phyloP scores from a whole-genome alignment of 2,888 invertebrate species.

The Caradrina clavipalpis region DNA sequence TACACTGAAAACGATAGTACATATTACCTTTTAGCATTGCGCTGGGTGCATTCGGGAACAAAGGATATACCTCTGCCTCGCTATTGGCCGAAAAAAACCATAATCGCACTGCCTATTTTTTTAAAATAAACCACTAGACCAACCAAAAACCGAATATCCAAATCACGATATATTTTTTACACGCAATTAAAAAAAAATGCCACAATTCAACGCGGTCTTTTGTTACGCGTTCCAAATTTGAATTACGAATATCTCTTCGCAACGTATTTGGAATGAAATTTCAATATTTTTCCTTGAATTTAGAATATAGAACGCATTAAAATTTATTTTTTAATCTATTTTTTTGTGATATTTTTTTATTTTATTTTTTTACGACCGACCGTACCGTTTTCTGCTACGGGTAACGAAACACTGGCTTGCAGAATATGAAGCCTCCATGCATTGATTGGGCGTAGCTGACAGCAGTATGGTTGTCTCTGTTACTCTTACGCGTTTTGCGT shows the following conservation, averaged over 20 bases:
- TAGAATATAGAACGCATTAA: conserved; percentile 26
- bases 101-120: conserved; percentile 20
- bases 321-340: conserved; percentile 58
- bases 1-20: conserved; percentile 52
- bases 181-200: conserved; percentile 61
- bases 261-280: conserved; percentile 4
- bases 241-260: conserved; percentile 13
- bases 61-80: conserved; percentile 50
- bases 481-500: conserved; percentile 63
- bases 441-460: conserved; percentile 89
- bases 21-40: conserved; percentile 63
- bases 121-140: conserved; percentile 43
- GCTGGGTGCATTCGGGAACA: conserved; percentile 62
- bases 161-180: conserved; percentile 39
- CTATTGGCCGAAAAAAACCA: conserved; percentile 29
- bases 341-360: conserved; percentile 68
- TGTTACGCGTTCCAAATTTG: conserved; percentile 55
- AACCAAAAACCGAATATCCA: conserved; percentile 20
- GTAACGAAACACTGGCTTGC: conserved; percentile 85
- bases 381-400: conserved; percentile 74
- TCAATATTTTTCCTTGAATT: conserved; percentile 49
- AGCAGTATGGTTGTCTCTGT: conserved; percentile 74
- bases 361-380: conserved; percentile 68
- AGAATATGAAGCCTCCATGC: conserved; percentile 84
- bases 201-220: conserved; percentile 66